Base-by-base conservation (phyloP, 2,797 vertebrate genomes). In the Austrolebias charrua region DNA sequence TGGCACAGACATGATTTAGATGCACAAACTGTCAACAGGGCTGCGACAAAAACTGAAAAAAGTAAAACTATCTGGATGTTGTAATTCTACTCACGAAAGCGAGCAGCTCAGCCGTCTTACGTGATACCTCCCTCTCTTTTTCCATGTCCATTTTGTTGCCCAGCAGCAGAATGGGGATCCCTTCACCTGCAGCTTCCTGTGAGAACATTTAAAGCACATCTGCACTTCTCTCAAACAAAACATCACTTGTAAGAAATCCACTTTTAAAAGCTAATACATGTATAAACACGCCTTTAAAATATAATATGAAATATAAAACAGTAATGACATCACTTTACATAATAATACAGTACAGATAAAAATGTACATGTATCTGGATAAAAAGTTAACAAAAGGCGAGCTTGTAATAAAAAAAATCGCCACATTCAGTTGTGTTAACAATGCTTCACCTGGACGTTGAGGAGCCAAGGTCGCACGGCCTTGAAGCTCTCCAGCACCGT, bases 81-180 rank as follows among this genome's bases (percentile, higher is more conserved):
- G 53, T 12, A 62, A 31, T 51, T 8, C 4, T 47, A 80, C 82
- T 81, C 64, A 98, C 97, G 91, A 93, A 89, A 48, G 95, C 94
- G 15, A 99, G 88, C 49, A 84, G 90, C 49, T 95, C 91, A 5
- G 95, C 96, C 5, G 93, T 88, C 75, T 92, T 92, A 58, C 85
- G 85, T 0, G 94, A 89, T 35, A 98, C 95, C 86, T 94, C 90
- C 4, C 95, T 91, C 53, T 94, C 91, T 66, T 78, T 91, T 46
- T 94, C 90, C 6, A 91, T 93, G 87, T 98, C 96, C 1, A 92
- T 93, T 89, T 99, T 98, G 84, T 98, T 98, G 28, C 94, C 97
- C 46, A 98, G 48, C 63, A 98, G 88, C 67, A 98, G 93, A 75
- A 98, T 72, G 5, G 92, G 93, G 75, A 98, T 78, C 1, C 86